Evolutionary conservation across 2,797 vertebrate genomes (phyloP), one percentile per base, ranked within the genome.

Genomic region (Danionella dracula): DNA sequence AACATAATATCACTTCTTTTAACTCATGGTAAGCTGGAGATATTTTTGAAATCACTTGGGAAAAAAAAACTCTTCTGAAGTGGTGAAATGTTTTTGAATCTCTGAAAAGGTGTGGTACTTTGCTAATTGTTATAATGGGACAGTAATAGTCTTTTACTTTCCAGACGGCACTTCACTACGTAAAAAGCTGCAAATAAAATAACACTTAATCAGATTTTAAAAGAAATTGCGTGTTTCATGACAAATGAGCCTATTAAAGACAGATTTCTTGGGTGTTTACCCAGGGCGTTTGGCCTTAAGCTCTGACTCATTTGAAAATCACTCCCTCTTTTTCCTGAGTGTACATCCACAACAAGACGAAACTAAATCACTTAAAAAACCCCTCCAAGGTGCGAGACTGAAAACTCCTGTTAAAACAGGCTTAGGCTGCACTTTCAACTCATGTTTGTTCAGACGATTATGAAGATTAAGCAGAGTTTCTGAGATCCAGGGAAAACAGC

Each of bases 371-470:
- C 61, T 45, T 49, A 41, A 71, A 62, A n/a, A 37, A 27, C 35
- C 17, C 12, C 21, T 45, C 23, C 41, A 13, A n/a, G 12, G 35
- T 4, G 0, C 2, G 19, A 11, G 11, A 10, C 13, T 67, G 46
- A 29, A 59, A 4, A 74, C 70, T 80, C 83, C 76, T 75, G 72
- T 76, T 73, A 62, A 46, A 68, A 63, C 69, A 64, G 65, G 66
- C 73, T 63, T 72, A 81, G 73, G 79, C 74, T 63, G 72, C 74
- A 82, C 80, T 73, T 78, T 76, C 45, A 15, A 75, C 81, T 74
- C 78, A 69, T 86, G 70, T 88, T 88, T 86, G 77, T 76, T 82
- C 79, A 85, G 83, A 73, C 76, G 81, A 77, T 80, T 80, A 73
- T 75, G 0, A 45, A 81, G 85, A 88, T 89, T 87, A 85, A 81